These are phyloP conservation scores for Artemisiospiza belli DNA, from an alignment of 2,113 vertebrate species.

Conservation along the genomic window DNA sequence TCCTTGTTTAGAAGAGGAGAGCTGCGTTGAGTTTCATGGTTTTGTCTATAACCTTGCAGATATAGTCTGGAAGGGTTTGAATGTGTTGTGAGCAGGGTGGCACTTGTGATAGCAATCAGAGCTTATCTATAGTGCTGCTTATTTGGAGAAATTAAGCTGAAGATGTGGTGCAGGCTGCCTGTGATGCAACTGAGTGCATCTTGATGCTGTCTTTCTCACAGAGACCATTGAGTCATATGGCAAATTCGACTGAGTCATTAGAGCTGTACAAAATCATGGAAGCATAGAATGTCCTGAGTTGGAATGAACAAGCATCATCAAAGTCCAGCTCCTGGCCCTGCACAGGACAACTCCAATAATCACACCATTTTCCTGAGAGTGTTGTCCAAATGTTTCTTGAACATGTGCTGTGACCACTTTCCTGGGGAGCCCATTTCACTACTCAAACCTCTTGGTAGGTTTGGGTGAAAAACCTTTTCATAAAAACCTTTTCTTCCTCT, in stretches of 20 bases:
- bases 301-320: rapidly evolving
- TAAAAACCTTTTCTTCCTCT: no score
- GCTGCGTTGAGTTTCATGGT: background rate
- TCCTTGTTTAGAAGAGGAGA: background rate
- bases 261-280: background rate
- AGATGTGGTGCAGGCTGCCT: rapidly evolving
- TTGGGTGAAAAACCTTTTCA: background rate
- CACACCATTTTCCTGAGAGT: background rate
- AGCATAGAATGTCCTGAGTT: background rate
- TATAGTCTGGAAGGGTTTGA: background rate
- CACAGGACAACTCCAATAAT: background rate
- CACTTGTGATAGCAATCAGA: background rate
- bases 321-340: background rate
- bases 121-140: background rate
- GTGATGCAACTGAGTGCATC: background rate
- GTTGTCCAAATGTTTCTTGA: background rate
- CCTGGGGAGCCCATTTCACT: background rate
- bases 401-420: background rate
- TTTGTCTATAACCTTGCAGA: background rate
- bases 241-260: background rate
- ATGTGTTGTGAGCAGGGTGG: background rate
- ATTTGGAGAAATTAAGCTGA: background rate
- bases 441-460: background rate
- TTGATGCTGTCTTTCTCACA: background rate
- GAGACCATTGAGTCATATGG: background rate